These are phyloP conservation scores for Macrotis lagotis DNA, from an alignment of 2,113 vertebrate genomes.

Conservation along the genomic window DNA sequence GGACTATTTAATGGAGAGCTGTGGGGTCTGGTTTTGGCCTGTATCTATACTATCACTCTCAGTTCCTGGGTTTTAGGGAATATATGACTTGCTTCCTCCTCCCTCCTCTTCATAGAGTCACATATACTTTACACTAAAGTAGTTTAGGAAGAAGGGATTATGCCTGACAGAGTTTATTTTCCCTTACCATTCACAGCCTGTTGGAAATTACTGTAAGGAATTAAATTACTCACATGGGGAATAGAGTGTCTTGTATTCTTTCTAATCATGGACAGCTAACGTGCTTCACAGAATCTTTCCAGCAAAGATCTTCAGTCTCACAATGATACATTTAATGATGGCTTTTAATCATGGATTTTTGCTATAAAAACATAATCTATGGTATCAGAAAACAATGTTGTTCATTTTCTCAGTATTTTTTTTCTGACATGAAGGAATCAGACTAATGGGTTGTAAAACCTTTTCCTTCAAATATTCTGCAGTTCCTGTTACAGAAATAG, in stretches of 20 bases:
- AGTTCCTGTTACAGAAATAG: background rate
- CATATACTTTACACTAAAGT: fast-evolving
- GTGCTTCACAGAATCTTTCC: slow-evolving; percentile 40
- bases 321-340: background rate
- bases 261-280: slow-evolving; percentile 10
- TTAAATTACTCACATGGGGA: slow-evolving; percentile 5
- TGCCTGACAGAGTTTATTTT: background rate
- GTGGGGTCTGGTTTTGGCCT: fast-evolving
- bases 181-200: background rate
- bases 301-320: slow-evolving; percentile 26
- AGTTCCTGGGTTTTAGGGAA: background rate
- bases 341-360: slow-evolving; percentile 54
- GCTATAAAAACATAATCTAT: slow-evolving; percentile 35
- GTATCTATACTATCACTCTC: background rate
- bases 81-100: background rate
- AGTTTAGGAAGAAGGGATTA: background rate
- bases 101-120: background rate
- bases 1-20: background rate
- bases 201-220: background rate
- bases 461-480: background rate
- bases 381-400: slow-evolving; percentile 8
- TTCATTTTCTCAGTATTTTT: slow-evolving; percentile 20
- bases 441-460: slow-evolving; percentile 32
- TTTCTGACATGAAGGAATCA: background rate
- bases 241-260: background rate